Evolutionary conservation across 2,888 invertebrate species (phyloP).

Genomic region (Folsomia candida): DNA sequence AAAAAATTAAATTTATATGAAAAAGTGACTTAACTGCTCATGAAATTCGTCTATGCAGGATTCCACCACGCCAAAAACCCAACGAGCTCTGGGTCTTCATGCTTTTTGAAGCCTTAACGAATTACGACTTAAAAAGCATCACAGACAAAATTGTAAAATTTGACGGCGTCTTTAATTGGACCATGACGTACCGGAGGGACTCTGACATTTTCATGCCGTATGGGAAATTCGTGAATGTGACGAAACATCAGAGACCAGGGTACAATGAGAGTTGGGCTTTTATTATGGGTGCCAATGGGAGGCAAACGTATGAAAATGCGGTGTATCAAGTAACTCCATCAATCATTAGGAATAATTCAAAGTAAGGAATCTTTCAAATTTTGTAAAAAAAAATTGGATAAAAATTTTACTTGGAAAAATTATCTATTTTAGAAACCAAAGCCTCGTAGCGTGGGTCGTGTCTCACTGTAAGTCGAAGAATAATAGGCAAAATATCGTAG

Average conservation of each 20-base stretch:
- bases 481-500: background rate
- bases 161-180: conserved; percentile 62
- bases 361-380: background rate
- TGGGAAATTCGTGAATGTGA: conserved; percentile 46
- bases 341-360: background rate
- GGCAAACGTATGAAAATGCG: background rate
- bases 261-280: background rate
- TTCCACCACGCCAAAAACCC: background rate
- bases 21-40: too few relatives aligned
- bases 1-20: background rate
- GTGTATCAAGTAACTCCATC: background rate
- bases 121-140: background rate
- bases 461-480: background rate
- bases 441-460: background rate
- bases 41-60: background rate
- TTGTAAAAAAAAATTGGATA: too few relatives aligned
- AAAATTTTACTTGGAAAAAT: too few relatives aligned
- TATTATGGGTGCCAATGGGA: background rate
- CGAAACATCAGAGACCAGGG: background rate
- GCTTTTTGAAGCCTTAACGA: background rate
- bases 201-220: conserved; percentile 55
- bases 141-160: conserved; percentile 51
- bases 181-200: conserved; percentile 57
- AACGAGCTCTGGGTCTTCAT: background rate
- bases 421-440: too few relatives aligned